phyloP scores from a whole-genome alignment of 1,140 invertebrate genomes.

The Drosophila gunungcola region DNA sequence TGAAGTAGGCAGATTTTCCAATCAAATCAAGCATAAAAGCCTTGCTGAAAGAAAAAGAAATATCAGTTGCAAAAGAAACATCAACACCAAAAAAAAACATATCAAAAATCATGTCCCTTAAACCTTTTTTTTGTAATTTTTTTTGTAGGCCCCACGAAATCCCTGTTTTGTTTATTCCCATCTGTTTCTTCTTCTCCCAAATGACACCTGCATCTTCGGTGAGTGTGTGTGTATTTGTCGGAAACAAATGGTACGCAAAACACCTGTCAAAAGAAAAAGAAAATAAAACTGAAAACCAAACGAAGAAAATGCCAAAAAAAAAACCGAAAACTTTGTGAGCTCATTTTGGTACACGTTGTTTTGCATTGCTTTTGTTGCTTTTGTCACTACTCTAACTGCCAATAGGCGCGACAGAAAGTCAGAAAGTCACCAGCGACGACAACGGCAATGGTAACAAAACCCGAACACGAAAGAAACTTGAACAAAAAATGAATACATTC shows the following conservation, averaged over 20 bases:
- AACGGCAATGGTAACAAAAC: constrained; percentile 14
- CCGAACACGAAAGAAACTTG: constrained; percentile 9
- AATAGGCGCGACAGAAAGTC: constrained; percentile 49
- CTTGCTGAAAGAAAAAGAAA: not conserved
- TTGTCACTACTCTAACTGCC: constrained; percentile 50
- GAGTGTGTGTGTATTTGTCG: constrained; percentile 14
- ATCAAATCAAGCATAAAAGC: not conserved
- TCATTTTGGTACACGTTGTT: constrained; percentile 34
- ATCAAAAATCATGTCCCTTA: constrained; percentile 2
- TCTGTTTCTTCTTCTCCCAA: constrained; percentile 1
- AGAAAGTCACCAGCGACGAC: constrained; percentile 21
- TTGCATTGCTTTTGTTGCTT: constrained; percentile 9
- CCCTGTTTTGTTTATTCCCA: constrained; percentile 1
- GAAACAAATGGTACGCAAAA: constrained; percentile 57
- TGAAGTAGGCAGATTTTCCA: not conserved
- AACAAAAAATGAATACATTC: not conserved
- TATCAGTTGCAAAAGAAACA: not conserved
- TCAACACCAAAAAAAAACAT: not conserved
- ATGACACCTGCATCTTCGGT: constrained; percentile 13
- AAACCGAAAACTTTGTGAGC: constrained; percentile 31
- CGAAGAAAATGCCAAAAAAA: constrained; percentile 12
- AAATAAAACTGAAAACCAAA: constrained; percentile 22
- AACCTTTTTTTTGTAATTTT: not conserved
- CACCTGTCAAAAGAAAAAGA: constrained; percentile 52
- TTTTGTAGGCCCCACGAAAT: constrained; percentile 1